Conservation (phyloP, 2,888 invertebrate species). For the Lottia gigantea region DNA sequence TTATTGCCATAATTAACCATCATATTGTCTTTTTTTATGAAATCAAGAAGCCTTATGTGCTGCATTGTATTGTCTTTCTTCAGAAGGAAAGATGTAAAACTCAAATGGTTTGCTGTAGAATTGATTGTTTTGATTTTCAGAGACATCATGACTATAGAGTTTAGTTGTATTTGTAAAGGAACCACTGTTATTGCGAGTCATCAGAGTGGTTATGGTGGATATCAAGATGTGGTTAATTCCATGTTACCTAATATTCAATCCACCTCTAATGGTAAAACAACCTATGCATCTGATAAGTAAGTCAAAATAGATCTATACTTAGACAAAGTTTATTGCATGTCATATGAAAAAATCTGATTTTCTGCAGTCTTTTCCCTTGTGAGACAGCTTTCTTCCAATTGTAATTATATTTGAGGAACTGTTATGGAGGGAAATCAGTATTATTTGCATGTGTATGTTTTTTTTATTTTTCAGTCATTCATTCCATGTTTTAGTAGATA, state of each 20-base stretch:
- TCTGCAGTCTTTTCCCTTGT: background rate
- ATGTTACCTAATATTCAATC: slow-evolving; percentile 63
- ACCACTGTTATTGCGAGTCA: slow-evolving; percentile 59
- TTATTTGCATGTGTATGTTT: too few relatives aligned
- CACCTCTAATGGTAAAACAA: slow-evolving; percentile 58
- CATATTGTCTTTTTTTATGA: too few relatives aligned
- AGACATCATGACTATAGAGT: slow-evolving; percentile 37
- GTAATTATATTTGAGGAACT: too few relatives aligned
- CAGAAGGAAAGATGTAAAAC: too few relatives aligned
- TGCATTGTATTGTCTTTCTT: too few relatives aligned
- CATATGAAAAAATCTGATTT: background rate
- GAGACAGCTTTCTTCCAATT: too few relatives aligned
- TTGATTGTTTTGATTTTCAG: too few relatives aligned
- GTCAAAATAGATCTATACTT: background rate
- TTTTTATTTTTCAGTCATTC: slow-evolving; percentile 51
- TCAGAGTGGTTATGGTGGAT: slow-evolving; percentile 50
- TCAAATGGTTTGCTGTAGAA: too few relatives aligned
- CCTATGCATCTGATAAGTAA: slow-evolving; percentile 63
- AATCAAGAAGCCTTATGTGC: too few relatives aligned
- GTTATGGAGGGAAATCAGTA: too few relatives aligned
- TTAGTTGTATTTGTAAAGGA: slow-evolving; percentile 60
- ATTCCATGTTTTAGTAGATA: slow-evolving; percentile 64
- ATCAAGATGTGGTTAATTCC: slow-evolving; percentile 50
- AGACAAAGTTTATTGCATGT: background rate
- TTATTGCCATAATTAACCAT: too few relatives aligned